Conservation (phyloP, 2,888 invertebrate species). For the Hypomecis punctinalis region DNA sequence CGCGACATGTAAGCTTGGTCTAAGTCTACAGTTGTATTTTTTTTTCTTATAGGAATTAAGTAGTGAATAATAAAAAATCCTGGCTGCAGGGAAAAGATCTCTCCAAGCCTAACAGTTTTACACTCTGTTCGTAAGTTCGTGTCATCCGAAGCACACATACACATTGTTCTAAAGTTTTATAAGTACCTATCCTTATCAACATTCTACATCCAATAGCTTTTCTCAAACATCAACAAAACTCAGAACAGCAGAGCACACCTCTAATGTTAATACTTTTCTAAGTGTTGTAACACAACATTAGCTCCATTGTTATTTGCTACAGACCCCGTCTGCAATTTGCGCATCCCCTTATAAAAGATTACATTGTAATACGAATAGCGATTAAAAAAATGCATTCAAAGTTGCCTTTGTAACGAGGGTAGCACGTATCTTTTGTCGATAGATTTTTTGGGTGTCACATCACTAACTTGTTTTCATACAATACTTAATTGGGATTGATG, state of each 20-base stretch:
- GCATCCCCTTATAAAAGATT: constrained; percentile 70
- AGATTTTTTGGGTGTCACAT: constrained; percentile 57
- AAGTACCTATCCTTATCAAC: no score
- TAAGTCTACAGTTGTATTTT: no score
- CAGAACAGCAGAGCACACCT: constrained; percentile 60
- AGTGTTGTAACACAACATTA: constrained; percentile 79
- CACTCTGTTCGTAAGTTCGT: no score
- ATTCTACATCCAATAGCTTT: no score
- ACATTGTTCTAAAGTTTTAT: no score
- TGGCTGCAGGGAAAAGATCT: no score
- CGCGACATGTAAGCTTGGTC: no score
- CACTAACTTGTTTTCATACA: constrained; percentile 30
- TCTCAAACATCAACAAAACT: constrained; percentile 25
- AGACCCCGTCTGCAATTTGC: constrained; percentile 59
- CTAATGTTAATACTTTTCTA: constrained; percentile 62
- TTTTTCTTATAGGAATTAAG: no score
- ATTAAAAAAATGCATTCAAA: constrained; percentile 57
- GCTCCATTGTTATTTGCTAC: constrained; percentile 64
- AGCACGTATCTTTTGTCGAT: constrained; percentile 65
- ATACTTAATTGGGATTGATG: constrained; percentile 23
- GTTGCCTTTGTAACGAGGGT: constrained; percentile 58
- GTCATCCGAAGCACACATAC: no score
- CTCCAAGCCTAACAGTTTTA: no score
- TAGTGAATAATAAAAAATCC: no score
- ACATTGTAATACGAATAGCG: constrained; percentile 69